These are phyloP conservation scores for Diabrotica virgifera DNA, from an alignment of 1,140 invertebrate species.

Conservation along the genomic window DNA sequence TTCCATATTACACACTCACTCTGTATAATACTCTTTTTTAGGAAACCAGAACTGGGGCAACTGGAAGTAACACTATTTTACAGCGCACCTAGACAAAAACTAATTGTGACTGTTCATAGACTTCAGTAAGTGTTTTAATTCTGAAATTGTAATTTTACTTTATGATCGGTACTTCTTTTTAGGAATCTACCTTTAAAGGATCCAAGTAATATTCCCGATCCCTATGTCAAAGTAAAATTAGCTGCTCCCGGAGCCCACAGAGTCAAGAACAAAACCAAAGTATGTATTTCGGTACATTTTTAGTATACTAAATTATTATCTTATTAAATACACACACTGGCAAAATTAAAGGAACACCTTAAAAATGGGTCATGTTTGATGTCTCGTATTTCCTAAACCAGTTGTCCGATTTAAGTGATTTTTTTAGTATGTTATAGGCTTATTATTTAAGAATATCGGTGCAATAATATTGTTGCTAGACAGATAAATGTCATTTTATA, in stretches of 20 bases:
- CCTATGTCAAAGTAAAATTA: slow-evolving; percentile 89
- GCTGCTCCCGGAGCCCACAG: slow-evolving; percentile 79
- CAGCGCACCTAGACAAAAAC: slow-evolving; percentile 71
- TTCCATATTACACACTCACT: too few relatives aligned
- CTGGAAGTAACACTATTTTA: slow-evolving; percentile 82
- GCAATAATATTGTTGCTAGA: too few relatives aligned
- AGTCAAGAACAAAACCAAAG: slow-evolving; percentile 83
- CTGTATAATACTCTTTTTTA: slow-evolving; percentile 16
- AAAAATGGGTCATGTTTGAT: too few relatives aligned
- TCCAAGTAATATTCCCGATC: slow-evolving; percentile 83
- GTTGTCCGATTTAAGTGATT: too few relatives aligned
- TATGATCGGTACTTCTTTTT: slow-evolving; percentile 31
- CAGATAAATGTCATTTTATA: too few relatives aligned
- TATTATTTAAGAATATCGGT: too few relatives aligned
- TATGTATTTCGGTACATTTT: slow-evolving; percentile 39
- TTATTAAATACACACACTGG: too few relatives aligned
- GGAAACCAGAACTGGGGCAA: slow-evolving; percentile 59
- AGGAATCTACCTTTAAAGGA: slow-evolving; percentile 82
- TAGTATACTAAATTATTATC: too few relatives aligned
- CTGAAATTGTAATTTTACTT: too few relatives aligned
- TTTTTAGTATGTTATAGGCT: too few relatives aligned
- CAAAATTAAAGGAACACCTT: too few relatives aligned
- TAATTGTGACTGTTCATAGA: slow-evolving; percentile 80
- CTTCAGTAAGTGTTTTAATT: slow-evolving; percentile 65
- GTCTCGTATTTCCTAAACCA: too few relatives aligned